Base-by-base conservation (phyloP, 2,113 vertebrate genomes). In the Colossoma macropomum region DNA sequence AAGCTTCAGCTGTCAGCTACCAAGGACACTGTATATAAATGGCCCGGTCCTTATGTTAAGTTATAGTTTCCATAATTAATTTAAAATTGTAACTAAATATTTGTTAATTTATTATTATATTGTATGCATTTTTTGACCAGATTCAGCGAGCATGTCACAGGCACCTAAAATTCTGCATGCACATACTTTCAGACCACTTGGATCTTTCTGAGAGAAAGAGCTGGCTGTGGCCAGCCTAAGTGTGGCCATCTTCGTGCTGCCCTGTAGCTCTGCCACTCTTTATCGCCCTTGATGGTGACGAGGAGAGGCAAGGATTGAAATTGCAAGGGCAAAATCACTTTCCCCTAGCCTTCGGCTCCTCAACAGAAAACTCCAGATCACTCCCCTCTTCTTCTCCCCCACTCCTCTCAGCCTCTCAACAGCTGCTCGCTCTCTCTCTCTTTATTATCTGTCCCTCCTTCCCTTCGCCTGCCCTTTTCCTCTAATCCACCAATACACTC, bases 401-500 rank as follows among this genome's bases (percentile, higher is more conserved):
- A 83, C 83, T 87, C 83, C 79, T 66, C 63, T 76, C 74, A 81
- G 84, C 87, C 83, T 91, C 87, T 90, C 83, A 93, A 91, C 91
- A 92, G 90, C 91, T 93, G 92, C 86, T 90, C 30, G 0, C 54
- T 56, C 54, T 23, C 54, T 56, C 85, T 89, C 82, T 85, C 87
- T 85, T 76, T 79, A 84, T 84, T 79, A 87, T 84, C 77, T 73
- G 70, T 73, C 66, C 78, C 50, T 50, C 63, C 68, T 79, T 83
- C 77, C 80, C 50, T 76, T 78, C 38, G 82, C 86, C 89, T 93
- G 91, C 89, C 92, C 92, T 93, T 93, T 93, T 88, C 86, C 85
- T 89, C 89, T 92, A 93, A 93, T 93, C 92, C 91, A 88, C 91
- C 88, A 83, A 87, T 88, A 89, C 88, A 84, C 89, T 92, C 91